Evolutionary conservation across 1,140 invertebrate genomes (phyloP).

Genomic region (Penaeus indicus): DNA sequence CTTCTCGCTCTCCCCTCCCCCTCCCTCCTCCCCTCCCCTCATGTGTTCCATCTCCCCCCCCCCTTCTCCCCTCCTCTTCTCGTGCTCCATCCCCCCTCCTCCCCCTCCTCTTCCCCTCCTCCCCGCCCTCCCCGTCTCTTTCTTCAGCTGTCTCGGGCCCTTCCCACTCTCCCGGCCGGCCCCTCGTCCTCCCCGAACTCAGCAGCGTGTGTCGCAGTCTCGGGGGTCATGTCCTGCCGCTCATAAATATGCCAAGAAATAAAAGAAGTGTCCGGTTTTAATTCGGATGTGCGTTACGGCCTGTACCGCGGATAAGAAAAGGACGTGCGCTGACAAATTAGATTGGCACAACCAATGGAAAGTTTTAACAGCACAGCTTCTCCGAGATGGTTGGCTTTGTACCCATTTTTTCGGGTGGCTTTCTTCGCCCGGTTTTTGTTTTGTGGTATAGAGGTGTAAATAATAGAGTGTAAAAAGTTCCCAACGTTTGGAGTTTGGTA

Average conservation of each 20-base stretch:
- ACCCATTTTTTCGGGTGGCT: background rate
- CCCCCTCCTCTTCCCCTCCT: no score
- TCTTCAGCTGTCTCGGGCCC: background rate
- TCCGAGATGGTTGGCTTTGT: slow-evolving; percentile 8
- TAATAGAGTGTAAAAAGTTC: no score
- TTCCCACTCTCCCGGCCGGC: background rate
- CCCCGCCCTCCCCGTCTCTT: no score
- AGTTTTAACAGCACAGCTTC: slow-evolving; percentile 20
- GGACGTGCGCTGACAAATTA: slow-evolving; percentile 27
- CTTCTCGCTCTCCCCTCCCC: background rate
- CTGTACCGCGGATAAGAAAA: background rate
- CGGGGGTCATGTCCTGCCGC: slow-evolving; percentile 8
- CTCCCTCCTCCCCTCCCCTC: background rate
- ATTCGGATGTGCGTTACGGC: slow-evolving; percentile 44
- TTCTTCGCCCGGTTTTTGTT: no score
- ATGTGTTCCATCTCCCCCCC: background rate
- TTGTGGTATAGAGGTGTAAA: no score
- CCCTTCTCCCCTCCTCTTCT: background rate
- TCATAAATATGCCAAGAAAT: slow-evolving; percentile 46
- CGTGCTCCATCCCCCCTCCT: no score
- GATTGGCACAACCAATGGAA: slow-evolving; percentile 26
- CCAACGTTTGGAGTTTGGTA: no score
- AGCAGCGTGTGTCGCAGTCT: slow-evolving; percentile 32
- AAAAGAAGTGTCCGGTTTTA: slow-evolving; percentile 48
- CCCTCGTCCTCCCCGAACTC: background rate